Evolutionary conservation across 2,113 vertebrate genomes (phyloP), one percentile per base, ranked within the genome.

Genomic region (Seriola aureovittata): DNA sequence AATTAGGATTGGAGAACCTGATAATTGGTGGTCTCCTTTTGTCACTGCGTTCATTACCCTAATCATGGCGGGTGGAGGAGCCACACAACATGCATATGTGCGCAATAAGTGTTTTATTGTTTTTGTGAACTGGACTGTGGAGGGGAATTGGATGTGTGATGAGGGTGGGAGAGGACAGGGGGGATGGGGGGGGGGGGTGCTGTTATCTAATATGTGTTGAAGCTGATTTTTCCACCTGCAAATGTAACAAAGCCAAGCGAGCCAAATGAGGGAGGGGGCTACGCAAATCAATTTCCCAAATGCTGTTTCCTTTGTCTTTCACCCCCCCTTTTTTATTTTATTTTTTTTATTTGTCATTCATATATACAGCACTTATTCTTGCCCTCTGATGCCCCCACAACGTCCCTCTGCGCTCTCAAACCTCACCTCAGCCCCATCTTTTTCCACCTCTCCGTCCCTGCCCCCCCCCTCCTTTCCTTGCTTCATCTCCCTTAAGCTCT

Each of bases 141-240:
- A 74, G 65, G 46, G 71, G 60, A 44, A 82, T 81, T 88, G 36
- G 76, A 80, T 88, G 78, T 77, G 68, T 32, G 68, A 64, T 12
- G 58, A 65, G 64, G 67, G 54, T 63, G 34, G 34, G 44, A 16
- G 5, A 3, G 32, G n/a, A n/a, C 7, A 25, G n/a, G n/a, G n/a
- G n/a, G n/a, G n/a, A n/a, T n/a, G n/a, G 8, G 42, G 29, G 65
- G 38, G 5, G 29, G 6, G 32, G n/a, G 2, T 10, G 55, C 42
- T 87, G 90, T 90, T 92, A 92, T 88, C 89, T 92, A 92, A 92
- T 90, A 90, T 65, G 46, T 84, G 55, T 73, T 76, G 36, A 68
- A 72, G 71, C 66, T 63, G 65, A 82, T 86, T 86, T 75, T 67
- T 81, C 59, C 57, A 88, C 80, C 81, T 81, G 66, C 80, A 85